Conservation (phyloP, 2,797 vertebrate species). For the Sebastes wilsoni region DNA sequence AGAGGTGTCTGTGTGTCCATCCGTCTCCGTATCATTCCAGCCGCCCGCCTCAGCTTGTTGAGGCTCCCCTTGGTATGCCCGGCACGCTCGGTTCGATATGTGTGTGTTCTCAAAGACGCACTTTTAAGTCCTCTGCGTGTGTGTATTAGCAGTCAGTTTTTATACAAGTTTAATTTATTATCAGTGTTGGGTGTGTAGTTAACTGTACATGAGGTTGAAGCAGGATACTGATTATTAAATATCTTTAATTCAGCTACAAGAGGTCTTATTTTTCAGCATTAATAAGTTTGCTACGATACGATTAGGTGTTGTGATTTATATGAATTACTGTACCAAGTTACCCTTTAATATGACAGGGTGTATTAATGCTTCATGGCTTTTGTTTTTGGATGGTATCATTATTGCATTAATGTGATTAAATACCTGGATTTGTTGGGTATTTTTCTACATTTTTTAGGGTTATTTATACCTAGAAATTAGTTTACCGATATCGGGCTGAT, state of each 20-base stretch:
- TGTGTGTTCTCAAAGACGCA: slow-evolving; percentile 48
- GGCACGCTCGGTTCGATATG: slow-evolving; percentile 54
- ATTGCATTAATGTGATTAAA: background rate
- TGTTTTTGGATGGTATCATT: background rate
- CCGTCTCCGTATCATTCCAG: slow-evolving; percentile 68
- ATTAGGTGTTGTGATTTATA: background rate
- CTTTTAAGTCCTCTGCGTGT: slow-evolving; percentile 30
- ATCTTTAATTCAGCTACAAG: background rate
- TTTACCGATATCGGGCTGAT: no score
- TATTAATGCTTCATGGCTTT: background rate
- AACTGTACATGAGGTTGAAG: background rate
- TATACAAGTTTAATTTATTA: slow-evolving; percentile 19
- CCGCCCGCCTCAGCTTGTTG: slow-evolving; percentile 55
- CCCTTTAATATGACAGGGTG: background rate
- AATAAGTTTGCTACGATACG: background rate
- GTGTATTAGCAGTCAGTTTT: background rate
- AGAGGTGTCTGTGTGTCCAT: slow-evolving; percentile 76
- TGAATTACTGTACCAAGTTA: background rate
- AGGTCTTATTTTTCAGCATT: background rate
- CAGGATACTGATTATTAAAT: background rate
- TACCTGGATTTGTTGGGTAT: no score
- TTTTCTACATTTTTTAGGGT: no score
- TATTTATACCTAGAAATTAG: no score
- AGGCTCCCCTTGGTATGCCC: slow-evolving; percentile 77
- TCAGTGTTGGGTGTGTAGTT: background rate